Base-by-base conservation (phyloP, 2,113 vertebrate species). In the Pygoscelis antarcticus region DNA sequence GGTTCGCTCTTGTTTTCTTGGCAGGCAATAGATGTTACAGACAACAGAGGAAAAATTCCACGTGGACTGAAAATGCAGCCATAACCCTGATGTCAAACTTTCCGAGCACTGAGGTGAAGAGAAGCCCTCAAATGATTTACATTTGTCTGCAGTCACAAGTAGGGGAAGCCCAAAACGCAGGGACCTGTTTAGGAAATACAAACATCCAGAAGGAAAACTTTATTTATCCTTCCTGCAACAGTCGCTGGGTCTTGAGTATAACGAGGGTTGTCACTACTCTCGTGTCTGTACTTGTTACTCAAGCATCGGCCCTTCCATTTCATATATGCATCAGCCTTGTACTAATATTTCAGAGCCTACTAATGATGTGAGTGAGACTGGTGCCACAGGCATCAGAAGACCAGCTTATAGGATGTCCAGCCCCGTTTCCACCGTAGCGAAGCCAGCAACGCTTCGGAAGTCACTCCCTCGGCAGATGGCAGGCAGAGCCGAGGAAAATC, bases 251-350 rank as follows among this genome's bases (percentile, higher is more conserved):
- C 38, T 60, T 3, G 13, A 54, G 21, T 5, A 10, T 7, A 36
- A 25, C 0, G 2, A 58, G 26, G 9, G 46, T 38, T 60, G 34
- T 38, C 57, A 2, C n/a, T 20, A 0, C 36, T 11, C n/a, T 2
- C 9, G 3, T 7, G 30, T 13, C 18, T 34, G 36, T 14, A 10
- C 27, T 16, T 38, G 11, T 49, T 32, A 20, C 38, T 52, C 22
- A 7, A 5, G 42, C 25, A 34, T 9, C 2, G 17, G 21, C 19
- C 30, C 11, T 49, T 52, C 57, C 52, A 3, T 11, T 17, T 11
- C 34, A 5, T 4, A 2, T 0, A 13, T 1, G 6, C 25, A 12
- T 15, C 44, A 20, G 6, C 54, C 23, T 15, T 8, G 27, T 4
- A 0, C 9, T 30, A 16, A 1, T 9, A 34, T 12, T 26, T 32